Base-by-base conservation (phyloP, 2,113 vertebrate species). In the Lycocorax pyrrhopterus region DNA sequence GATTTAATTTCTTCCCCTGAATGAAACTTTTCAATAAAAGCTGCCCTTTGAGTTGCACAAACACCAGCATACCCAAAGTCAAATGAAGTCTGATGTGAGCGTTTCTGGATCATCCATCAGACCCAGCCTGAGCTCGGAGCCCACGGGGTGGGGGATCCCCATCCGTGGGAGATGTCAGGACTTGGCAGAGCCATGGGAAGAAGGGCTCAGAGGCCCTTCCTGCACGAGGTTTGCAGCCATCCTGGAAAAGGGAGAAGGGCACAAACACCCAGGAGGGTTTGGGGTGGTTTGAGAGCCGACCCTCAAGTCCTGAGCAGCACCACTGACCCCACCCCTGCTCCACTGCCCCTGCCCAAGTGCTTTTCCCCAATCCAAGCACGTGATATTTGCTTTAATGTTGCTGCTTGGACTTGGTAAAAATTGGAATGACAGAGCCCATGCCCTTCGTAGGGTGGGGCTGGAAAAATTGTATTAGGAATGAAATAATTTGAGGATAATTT, bases 301-400 rank as follows among this genome's bases (percentile, higher is more conserved):
- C 32, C 21, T 35, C 0, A 0, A 6, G 4, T 5, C 16, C 53
- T 10, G 0, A 29, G 30, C 35, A 32, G 5, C 19, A 17, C 5
- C 67, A 25, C 29, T 4, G 2, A 15, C 76, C 39, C 35, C 0
- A 0, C 32, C 44, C 29, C 77, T 37, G 32, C 44, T 23, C 63
- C 77, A 12, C 37, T 20, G 7, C 30, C 66, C 51, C 59, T 73
- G 23, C 53, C 22, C 55, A 7, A 6, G 26, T 1, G 9, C n/a
- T 16, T 49, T 44, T 18, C 4, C 15, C 33, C 52, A 26, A 0
- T 4, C 20, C 47, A 77, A 55, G 44, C 12, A 33, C 6, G 3
- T 13, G 13, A 7, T 4, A 3, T 59, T 85, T 55, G 22, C 66
- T 51, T 67, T 39, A 16, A 51, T 23, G 14, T 3, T 62, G 30